Base-by-base conservation (phyloP, 1,140 invertebrate genomes). In the Limonius californicus region DNA sequence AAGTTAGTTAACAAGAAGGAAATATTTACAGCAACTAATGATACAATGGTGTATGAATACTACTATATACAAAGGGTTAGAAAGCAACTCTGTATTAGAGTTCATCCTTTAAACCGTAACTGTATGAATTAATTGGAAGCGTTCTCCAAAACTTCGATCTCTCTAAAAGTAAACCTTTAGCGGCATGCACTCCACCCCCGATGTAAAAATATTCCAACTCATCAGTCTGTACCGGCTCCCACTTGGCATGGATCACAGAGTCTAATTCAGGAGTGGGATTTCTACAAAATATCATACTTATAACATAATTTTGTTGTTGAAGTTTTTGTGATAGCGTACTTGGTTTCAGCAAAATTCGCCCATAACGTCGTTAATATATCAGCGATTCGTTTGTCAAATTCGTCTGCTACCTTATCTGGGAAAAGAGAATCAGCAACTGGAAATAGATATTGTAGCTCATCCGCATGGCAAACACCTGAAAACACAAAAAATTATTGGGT, bases 381-480 rank as follows among this genome's bases (percentile, higher is more conserved):
- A 0, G 81, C 72, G 7, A 85, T 73, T 62, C 75, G 67, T 1
- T 79, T 68, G 66, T 86, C 84, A 16, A 77, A 68, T 9, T 76
- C 66, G 4, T 69, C 81, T 3, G 81, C 70, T 11, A 69, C 65
- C 0, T 70, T 75, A 43, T 82, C 77, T 1, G 78, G 74, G 60
- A 85, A 86, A 1, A 86, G 68, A 57, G 80, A 78, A 57, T 81
- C 79, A 0, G 77, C 79, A 23, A 89, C 83, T 0, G 87, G 87
- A 65, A 90, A 90, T 0, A 89, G 68, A 71, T 88, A 88, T 68
- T 88, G 86, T 15, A 89, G 74, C 56, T 90, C 88, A 64, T 90
- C 88, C 0, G 86, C 87, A 72, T 90, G 88, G 50, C 84, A 86
- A 0, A 88, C 85, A 20, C 88, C 83, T 81, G 54, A 59, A 23